phyloP scores from a whole-genome alignment of 1,140 invertebrate genomes.

The Drosophila pseudoobscura region DNA sequence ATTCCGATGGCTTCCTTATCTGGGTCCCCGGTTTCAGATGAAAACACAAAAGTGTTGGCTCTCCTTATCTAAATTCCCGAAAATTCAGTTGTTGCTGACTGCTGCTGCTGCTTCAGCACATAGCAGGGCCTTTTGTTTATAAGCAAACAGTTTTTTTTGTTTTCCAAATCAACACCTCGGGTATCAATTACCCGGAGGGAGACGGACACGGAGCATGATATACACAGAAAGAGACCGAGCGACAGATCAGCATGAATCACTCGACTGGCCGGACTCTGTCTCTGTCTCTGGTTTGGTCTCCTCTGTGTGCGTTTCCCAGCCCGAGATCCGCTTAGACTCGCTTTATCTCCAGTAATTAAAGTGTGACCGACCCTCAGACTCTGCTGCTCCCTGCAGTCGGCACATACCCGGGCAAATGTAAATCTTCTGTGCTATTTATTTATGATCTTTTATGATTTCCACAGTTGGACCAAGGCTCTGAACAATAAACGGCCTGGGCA shows the following conservation, averaged over 20 bases:
- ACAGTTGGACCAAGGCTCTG: constrained; percentile 37
- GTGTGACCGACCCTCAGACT: constrained; percentile 65
- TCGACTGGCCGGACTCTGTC: constrained; percentile 3
- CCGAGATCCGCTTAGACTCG: constrained; percentile 61
- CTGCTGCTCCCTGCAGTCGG: too few species aligned
- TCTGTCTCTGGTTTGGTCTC: too few species aligned
- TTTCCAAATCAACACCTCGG: constrained; percentile 79
- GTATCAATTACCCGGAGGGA: constrained; percentile 68
- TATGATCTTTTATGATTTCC: constrained; percentile 78
- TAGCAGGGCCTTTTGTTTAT: constrained; percentile 73
- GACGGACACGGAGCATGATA: background rate
- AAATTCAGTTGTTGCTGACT: constrained; percentile 66
- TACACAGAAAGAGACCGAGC: background rate
- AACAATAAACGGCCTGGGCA: constrained; percentile 58
- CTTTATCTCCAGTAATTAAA: constrained; percentile 79
- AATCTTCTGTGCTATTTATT: constrained; percentile 70
- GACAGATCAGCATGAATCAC: constrained; percentile 50
- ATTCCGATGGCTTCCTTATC: constrained; percentile 5
- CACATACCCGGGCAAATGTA: constrained; percentile 36
- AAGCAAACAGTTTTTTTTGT: constrained; percentile 73
- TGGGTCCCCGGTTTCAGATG: constrained; percentile 29
- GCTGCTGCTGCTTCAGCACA: constrained; percentile 40
- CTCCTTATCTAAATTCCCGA: constrained; percentile 75
- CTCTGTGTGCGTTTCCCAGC: constrained; percentile 60
- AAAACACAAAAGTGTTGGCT: constrained; percentile 20